phyloP scores from a whole-genome alignment of 2,888 invertebrate species.

The Cryptus viduatorius region DNA sequence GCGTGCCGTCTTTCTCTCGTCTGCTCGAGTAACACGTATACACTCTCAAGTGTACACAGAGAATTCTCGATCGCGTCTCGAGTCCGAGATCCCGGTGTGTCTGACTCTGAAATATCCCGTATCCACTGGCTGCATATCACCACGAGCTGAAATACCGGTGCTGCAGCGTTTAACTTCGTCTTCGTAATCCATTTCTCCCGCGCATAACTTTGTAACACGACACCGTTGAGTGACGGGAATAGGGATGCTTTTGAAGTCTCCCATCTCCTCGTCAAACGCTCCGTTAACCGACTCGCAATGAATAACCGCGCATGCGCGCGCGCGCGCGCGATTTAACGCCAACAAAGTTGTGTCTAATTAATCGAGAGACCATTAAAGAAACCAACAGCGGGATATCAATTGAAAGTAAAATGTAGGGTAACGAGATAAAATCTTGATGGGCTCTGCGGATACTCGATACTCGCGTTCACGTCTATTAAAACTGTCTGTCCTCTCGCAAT shows the following conservation, averaged over 20 bases:
- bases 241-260: not conserved
- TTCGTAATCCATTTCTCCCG: constrained; percentile 47
- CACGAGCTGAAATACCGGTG: constrained; percentile 25
- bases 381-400: constrained; percentile 6
- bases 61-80: constrained; percentile 31
- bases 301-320: not conserved
- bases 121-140: constrained; percentile 59
- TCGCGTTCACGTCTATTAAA: not conserved
- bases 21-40: constrained; percentile 11
- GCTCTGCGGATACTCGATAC: not conserved
- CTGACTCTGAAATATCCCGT: constrained; percentile 46
- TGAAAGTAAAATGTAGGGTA: constrained; percentile 14
- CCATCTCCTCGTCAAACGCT: not conserved
- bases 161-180: constrained; percentile 23
- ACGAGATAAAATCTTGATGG: constrained; percentile 8
- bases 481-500: not conserved
- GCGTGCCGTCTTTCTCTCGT: constrained; percentile 64
- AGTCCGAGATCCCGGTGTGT: constrained; percentile 35
- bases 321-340: not conserved
- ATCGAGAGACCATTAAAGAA: not conserved
- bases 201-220: constrained; percentile 54
- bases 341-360: constrained; percentile 15
- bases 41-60: constrained; percentile 9
- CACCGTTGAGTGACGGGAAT: constrained; percentile 3
- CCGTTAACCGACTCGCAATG: not conserved